A percentile compares a stretch with the other conserved stretches of the same genome.
These are phyloP conservation scores for Ceratoteleas bidentatus DNA, from an alignment of 1,140 invertebrate genomes.

Conservation along the genomic window DNA sequence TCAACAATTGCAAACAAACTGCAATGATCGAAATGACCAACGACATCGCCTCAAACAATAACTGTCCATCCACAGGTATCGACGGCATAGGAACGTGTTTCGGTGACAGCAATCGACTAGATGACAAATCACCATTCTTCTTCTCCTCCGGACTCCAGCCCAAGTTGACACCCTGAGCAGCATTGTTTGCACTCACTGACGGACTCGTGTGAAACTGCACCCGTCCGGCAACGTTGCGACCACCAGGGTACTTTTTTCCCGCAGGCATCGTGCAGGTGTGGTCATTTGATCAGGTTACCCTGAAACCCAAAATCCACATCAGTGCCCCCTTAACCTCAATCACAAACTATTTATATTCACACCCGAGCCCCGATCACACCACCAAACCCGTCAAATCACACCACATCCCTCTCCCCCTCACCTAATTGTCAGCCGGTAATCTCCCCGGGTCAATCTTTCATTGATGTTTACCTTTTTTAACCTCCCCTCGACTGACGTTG, in stretches of 20 bases:
- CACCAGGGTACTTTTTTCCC: constrained; percentile 74
- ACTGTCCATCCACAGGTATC: constrained; percentile 90
- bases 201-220: constrained; percentile 62
- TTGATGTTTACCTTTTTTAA: no score
- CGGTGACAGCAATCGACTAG: constrained; percentile 78
- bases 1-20: constrained; percentile 92
- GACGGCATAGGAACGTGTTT: constrained; percentile 93
- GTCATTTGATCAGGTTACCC: constrained; percentile 23
- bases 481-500: no score
- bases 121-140: constrained; percentile 66
- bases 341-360: no score
- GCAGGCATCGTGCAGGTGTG: constrained; percentile 71
- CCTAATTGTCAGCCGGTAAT: no score
- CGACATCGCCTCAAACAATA: constrained; percentile 92
- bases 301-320: not conserved
- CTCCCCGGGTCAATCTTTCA: no score
- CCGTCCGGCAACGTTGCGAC: constrained; percentile 67
- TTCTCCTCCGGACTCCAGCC: constrained; percentile 70
- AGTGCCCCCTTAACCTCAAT: not conserved
- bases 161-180: constrained; percentile 50
- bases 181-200: constrained; percentile 37
- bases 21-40: constrained; percentile 90
- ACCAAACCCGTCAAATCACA: no score
- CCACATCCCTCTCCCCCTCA: no score
- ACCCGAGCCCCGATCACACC: no score